A percentile compares a stretch with the other conserved stretches of the same genome.
phyloP scores from a whole-genome alignment of 2,888 invertebrate species.

The Globia sparganii region DNA sequence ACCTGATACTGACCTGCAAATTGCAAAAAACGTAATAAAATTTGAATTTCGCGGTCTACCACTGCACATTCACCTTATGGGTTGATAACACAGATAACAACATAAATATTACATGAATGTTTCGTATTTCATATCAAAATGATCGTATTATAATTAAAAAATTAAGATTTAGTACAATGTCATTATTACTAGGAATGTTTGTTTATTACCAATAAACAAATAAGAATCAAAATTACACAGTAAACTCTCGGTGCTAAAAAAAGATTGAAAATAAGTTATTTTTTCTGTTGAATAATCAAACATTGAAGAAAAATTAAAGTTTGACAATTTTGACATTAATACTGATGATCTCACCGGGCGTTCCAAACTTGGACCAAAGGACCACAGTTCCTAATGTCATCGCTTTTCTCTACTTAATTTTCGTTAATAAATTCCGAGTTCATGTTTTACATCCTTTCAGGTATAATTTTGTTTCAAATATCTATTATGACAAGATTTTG shows the following conservation, averaged over 20 bases:
- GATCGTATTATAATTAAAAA: no score
- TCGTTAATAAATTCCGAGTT: neutral
- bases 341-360: constrained; percentile 18
- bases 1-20: no score
- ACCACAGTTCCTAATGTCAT: neutral
- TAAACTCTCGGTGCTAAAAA: no score
- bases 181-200: neutral
- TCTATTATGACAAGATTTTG: neutral
- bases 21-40: no score
- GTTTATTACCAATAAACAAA: neutral
- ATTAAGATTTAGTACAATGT: no score
- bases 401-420: neutral
- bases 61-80: no score
- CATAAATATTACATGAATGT: no score
- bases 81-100: no score
- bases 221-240: neutral
- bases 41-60: no score
- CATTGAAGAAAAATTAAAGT: neutral
- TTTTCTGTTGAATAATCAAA: constrained; percentile 13
- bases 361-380: constrained; percentile 12
- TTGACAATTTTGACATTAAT: constrained; percentile 20
- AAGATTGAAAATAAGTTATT: neutral
- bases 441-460: neutral
- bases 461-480: neutral
- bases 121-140: no score